Evolutionary conservation across 64 coral and sea anemone genomes (phyloP).

Genomic region (Cladopsammia gracilis): DNA sequence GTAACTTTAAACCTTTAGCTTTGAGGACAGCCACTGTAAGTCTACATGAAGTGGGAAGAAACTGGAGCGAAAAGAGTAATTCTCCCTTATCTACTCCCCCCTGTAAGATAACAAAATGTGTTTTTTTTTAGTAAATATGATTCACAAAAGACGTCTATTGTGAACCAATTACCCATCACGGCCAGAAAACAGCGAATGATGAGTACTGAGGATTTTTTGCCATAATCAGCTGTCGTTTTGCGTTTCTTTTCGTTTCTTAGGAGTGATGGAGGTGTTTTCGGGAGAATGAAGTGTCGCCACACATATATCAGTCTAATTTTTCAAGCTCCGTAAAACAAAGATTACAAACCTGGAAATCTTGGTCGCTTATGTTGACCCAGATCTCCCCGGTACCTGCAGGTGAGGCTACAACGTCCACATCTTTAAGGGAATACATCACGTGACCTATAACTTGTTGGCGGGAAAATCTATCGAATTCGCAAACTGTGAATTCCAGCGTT

Average conservation of each 20-base stretch:
- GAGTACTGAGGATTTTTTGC: no score
- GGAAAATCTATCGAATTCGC: conserved; percentile 96
- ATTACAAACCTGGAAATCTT: conserved; percentile 74
- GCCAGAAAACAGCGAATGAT: no score
- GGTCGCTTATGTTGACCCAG: conserved; percentile 84
- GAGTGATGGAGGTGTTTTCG: no score
- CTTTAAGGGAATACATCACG: conserved; percentile 76
- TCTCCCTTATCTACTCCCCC: conserved; percentile 78
- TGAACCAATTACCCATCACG: no score
- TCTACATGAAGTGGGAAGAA: conserved; percentile 77
- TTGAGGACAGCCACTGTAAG: conserved; percentile 87
- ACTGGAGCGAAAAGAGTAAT: conserved; percentile 91
- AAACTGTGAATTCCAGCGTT: conserved; percentile 86
- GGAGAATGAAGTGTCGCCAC: no score
- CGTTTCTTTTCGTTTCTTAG: no score
- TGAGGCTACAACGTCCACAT: conserved; percentile 34
- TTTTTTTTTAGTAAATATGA: background rate
- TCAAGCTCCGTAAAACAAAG: no score
- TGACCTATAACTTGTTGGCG: conserved; percentile 95
- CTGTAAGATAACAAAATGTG: conserved; percentile 10
- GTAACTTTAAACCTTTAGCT: conserved; percentile 69
- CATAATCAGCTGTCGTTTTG: no score
- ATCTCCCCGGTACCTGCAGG: conserved; percentile 70
- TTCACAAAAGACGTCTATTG: background rate
- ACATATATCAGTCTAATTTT: no score